Evolutionary conservation across 2,113 vertebrate genomes (phyloP), one percentile per base, ranked within the genome.

Genomic region (Cebidichthys violaceus): DNA sequence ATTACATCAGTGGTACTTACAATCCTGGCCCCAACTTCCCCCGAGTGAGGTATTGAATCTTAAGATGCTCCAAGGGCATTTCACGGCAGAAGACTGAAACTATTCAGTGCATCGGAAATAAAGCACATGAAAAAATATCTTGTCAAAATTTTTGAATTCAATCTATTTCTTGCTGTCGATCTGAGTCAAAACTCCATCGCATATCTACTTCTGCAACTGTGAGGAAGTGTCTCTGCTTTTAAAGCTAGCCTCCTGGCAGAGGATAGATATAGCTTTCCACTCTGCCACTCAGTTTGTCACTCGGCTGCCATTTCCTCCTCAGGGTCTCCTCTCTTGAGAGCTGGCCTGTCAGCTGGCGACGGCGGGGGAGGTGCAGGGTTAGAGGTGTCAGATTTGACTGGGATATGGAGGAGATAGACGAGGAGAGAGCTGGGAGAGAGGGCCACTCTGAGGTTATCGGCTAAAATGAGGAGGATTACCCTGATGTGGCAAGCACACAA

Each of bases 281-380:
- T 88, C 89, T 86, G 89, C 85, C 92, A 90, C 86, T 90, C 89
- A 86, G 70, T 76, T 65, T 91, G 91, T 92, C 88, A 90, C 87
- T 80, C 18, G 39, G 84, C 81, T 94, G 88, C 88, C 85, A 85
- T 83, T 89, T 84, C 64, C 61, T 88, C 79, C 77, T 90, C 81
- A 31, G 81, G 90, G 89, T 87, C 89, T 81, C 33, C 79, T 87
- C 90, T 88, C 82, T 52, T 24, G 92, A 87, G 90, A 79, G 84
- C 83, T 61, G 77, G 75, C 88, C 79, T 92, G 85, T 92, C 91
- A 92, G 81, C 54, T 20, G 7, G 33, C 76, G 77, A 81, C 24
- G 20, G 57, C 47, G 70, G 50, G 50, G 35, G 67, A 85, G 72
- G 77, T 78, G 67, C 59, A 76, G 90, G 83, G 87, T 84, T 82